Percentiles rank a stretch among this genome's conserved stretches.
Conservation (phyloP, 2,888 invertebrate genomes). For the Melinaea menophilus region DNA sequence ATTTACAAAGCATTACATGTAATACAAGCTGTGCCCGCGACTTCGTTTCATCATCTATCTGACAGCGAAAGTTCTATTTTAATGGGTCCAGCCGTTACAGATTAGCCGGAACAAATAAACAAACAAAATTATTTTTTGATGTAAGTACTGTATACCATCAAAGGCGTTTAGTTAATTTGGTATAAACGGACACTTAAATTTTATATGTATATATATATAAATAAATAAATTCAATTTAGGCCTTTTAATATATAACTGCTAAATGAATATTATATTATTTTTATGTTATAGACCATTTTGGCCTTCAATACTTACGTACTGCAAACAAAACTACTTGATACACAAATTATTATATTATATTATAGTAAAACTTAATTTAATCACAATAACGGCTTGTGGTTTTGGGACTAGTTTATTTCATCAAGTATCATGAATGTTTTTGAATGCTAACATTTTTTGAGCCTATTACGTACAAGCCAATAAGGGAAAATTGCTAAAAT, state of each 20-base stretch:
- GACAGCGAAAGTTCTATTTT: too few species aligned
- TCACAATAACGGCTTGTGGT: conserved; percentile 52
- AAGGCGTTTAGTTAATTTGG: too few species aligned
- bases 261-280: conserved; percentile 10
- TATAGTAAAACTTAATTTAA: conserved; percentile 19
- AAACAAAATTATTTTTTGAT: too few species aligned
- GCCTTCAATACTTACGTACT: conserved; percentile 16
- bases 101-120: too few species aligned
- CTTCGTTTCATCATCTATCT: too few species aligned
- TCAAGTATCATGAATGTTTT: conserved; percentile 6
- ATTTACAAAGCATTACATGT: conserved; percentile 17
- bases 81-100: too few species aligned
- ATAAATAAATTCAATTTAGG: conserved; percentile 22
- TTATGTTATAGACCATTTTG: conserved; percentile 18
- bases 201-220: not conserved
- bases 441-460: not conserved
- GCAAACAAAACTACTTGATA: conserved; percentile 28
- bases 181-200: too few species aligned
- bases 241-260: conserved; percentile 26
- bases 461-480: conserved; percentile 35
- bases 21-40: too few species aligned
- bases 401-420: conserved; percentile 61
- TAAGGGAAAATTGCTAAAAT: conserved; percentile 45
- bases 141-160: too few species aligned
- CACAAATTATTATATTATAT: conserved; percentile 14